phyloP scores from a whole-genome alignment of 1,140 invertebrate genomes.

The Camponotus floridanus region DNA sequence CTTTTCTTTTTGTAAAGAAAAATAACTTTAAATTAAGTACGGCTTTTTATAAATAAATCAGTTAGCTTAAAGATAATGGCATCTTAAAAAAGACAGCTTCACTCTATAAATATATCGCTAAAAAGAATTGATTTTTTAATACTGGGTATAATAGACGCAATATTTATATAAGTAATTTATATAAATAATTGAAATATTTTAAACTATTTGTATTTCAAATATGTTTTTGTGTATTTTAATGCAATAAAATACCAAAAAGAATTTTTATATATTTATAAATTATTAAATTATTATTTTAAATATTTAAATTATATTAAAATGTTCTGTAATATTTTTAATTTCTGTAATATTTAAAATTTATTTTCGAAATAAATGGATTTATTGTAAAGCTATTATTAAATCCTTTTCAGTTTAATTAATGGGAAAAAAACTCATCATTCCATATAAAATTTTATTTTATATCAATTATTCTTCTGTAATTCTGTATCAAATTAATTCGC shows the following conservation, averaged over 20 bases:
- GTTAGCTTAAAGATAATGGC: neutral
- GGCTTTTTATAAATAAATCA: conserved; percentile 20
- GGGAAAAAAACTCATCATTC: neutral
- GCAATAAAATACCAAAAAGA: neutral
- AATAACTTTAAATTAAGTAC: conserved; percentile 28
- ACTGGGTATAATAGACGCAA: too few relatives aligned
- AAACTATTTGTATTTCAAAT: too few relatives aligned
- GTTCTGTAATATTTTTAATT: neutral
- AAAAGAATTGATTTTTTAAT: neutral
- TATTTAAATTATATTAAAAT: neutral
- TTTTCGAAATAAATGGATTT: neutral
- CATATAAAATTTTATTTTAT: neutral
- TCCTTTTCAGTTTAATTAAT: neutral
- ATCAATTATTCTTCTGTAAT: conserved; percentile 3
- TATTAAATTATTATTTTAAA: neutral
- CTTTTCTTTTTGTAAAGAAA: neutral
- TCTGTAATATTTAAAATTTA: neutral
- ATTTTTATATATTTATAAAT: neutral
- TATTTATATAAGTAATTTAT: too few relatives aligned
- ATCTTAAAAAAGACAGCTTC: neutral
- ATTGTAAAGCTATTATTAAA: conserved; percentile 2
- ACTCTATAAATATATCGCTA: neutral
- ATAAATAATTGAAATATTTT: too few relatives aligned
- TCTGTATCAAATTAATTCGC: neutral
- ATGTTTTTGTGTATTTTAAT: neutral